Conservation (phyloP, 1,140 invertebrate genomes). For the Micrasema minimum region DNA sequence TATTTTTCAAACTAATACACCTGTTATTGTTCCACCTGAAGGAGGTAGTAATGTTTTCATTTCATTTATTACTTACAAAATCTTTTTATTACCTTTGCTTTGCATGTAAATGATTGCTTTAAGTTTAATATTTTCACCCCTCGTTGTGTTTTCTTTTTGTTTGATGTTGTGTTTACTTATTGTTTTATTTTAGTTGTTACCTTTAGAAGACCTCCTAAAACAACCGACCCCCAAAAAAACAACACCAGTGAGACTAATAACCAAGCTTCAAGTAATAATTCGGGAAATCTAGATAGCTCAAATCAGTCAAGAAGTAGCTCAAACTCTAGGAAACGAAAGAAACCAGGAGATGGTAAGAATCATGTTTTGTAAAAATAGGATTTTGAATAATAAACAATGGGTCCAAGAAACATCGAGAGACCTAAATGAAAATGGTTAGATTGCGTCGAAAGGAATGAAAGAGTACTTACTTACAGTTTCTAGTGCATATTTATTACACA, state of each 20-base stretch:
- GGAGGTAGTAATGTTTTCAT: conserved; percentile 59
- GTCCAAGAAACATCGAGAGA: too few species aligned
- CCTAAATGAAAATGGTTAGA: too few species aligned
- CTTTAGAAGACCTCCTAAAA: conserved; percentile 62
- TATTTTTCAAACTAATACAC: conserved; percentile 63
- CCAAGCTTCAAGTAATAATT: conserved; percentile 54
- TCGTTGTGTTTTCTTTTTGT: conserved; percentile 33
- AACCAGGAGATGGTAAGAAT: conserved; percentile 75
- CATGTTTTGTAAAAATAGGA: too few species aligned
- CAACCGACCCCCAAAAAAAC: conserved; percentile 54
- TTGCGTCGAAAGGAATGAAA: too few species aligned
- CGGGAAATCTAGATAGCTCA: conserved; percentile 55
- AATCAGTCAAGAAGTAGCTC: conserved; percentile 54
- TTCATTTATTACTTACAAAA: too few species aligned
- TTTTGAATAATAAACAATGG: too few species aligned
- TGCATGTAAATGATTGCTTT: too few species aligned
- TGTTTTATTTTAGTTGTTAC: conserved; percentile 63
- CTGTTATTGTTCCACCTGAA: conserved; percentile 65
- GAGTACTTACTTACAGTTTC: too few species aligned
- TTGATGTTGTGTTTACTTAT: conserved; percentile 44
- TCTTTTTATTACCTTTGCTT: too few species aligned
- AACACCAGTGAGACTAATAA: conserved; percentile 2
- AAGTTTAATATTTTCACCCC: too few species aligned
- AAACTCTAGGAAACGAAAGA: conserved; percentile 78
- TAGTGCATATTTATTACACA: too few species aligned